Conservation (phyloP, 30 jellyfish, hydroid and myxozoan species). For the Pseudorhiza aurosa region DNA sequence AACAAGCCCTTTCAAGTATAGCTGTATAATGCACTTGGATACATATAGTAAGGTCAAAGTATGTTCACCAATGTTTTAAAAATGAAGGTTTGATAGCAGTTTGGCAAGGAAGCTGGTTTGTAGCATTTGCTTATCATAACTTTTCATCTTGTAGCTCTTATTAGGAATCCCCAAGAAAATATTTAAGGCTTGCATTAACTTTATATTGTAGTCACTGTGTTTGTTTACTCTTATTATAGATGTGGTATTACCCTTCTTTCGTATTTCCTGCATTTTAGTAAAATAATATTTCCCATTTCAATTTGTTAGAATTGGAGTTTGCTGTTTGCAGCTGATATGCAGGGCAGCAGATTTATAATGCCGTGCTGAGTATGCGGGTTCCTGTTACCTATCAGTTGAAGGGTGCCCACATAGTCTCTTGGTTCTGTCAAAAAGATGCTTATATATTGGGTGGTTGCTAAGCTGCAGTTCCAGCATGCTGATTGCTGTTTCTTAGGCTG, state of each 20-base stretch:
- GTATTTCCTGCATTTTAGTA: constrained; percentile 18
- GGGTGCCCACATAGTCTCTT: constrained; percentile 13
- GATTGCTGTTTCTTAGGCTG: constrained; percentile 15
- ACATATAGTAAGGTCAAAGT: too few species aligned
- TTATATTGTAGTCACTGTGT: neutral
- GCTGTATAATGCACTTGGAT: too few species aligned
- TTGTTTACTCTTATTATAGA: neutral
- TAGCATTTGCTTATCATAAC: too few species aligned
- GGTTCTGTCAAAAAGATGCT: neutral
- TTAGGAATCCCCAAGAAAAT: neutral
- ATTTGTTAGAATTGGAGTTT: constrained; percentile 43
- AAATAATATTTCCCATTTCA: constrained; percentile 41
- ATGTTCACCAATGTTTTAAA: too few species aligned
- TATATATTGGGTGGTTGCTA: neutral
- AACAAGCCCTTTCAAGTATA: too few species aligned
- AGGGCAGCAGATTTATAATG: constrained; percentile 43
- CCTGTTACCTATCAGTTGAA: neutral
- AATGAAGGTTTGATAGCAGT: too few species aligned
- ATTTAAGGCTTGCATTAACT: neutral
- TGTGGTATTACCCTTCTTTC: neutral
- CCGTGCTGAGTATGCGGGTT: constrained; percentile 22
- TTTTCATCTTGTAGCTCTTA: neutral
- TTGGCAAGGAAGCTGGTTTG: too few species aligned
- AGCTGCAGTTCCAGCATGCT: constrained; percentile 18
- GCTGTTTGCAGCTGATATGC: constrained; percentile 64